Conservation (phyloP, 2,797 vertebrate species). For the Galago senegalensis region DNA sequence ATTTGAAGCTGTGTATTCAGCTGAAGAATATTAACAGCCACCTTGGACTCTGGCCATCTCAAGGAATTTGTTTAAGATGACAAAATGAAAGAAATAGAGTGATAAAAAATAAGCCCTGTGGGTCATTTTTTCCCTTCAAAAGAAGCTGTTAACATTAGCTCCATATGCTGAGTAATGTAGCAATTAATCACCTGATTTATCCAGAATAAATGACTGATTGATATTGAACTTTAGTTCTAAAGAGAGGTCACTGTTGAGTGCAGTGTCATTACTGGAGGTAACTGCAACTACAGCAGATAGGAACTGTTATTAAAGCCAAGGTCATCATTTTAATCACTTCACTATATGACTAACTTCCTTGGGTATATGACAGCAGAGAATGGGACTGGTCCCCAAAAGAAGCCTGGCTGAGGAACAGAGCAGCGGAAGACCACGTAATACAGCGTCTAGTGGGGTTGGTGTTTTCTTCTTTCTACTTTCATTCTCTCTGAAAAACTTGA, state of each 20-base stretch:
- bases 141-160: constrained; percentile 37
- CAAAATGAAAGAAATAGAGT: constrained; percentile 58
- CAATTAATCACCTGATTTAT: constrained; percentile 63
- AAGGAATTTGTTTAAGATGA: constrained; percentile 52
- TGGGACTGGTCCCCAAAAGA: background rate
- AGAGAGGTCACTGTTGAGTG: constrained; percentile 25
- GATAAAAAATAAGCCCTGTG: background rate
- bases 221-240: constrained; percentile 54
- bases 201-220: constrained; percentile 57
- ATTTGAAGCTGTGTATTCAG: constrained; percentile 2
- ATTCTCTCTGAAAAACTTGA: background rate
- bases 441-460: background rate
- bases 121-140: constrained; percentile 52
- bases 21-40: background rate
- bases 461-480: background rate
- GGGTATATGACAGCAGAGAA: background rate
- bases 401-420: background rate
- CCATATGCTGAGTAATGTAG: constrained; percentile 24
- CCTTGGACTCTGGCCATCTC: constrained; percentile 46
- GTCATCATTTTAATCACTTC: background rate
- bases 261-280: background rate
- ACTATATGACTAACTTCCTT: background rate
- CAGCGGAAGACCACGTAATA: background rate
- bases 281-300: background rate
- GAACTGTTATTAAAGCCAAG: constrained; percentile 10